Base-by-base conservation (phyloP, 2,113 vertebrate species). In the Zeus faber region DNA sequence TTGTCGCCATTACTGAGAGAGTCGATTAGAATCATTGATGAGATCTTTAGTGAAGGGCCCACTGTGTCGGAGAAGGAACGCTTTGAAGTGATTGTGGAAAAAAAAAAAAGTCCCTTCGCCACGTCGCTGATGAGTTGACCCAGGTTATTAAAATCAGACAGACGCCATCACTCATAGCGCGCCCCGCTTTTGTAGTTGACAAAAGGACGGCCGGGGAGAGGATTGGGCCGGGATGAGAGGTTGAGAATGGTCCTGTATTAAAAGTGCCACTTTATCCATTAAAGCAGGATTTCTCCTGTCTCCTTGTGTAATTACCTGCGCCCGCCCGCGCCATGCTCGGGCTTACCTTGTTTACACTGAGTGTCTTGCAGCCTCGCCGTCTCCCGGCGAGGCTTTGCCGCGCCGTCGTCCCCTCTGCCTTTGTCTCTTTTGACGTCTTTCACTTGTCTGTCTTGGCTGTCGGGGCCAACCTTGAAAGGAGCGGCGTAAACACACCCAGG, bases 261-360 rank as follows among this genome's bases (percentile, higher is more conserved):
- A 78, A 88, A 83, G 77, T 82, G 76, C 73, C 82, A 85, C 79
- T 86, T 86, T 74, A 86, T 85, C 83, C 79, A 85, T 81, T 83
- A 82, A 83, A 77, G 79, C 71, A 6, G 75, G 84, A 84, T 82
- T 81, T 82, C 71, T 77, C 68, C 77, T 80, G 68, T 80, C 74
- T 87, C 67, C 76, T 66, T 81, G 65, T 83, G 77, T 86, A 83
- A 87, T 87, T 85, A 83, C 84, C 84, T 80, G 76, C 82, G 82
- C 68, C 83, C 76, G 57, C 70, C 77, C 67, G 82, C 81, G 84
- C 74, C 72, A 50, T 71, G 71, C 59, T 54, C 20, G 22, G 68
- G 78, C 84, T 89, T 81, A 91, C 88, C 89, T 89, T 89, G 87
- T 85, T 86, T 89, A 85, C 79, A 81, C 75, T 77, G 85, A 66